These are phyloP conservation scores for Caenorhabditis sinica DNA, from an alignment of 2,888 invertebrate species.

Conservation along the genomic window DNA sequence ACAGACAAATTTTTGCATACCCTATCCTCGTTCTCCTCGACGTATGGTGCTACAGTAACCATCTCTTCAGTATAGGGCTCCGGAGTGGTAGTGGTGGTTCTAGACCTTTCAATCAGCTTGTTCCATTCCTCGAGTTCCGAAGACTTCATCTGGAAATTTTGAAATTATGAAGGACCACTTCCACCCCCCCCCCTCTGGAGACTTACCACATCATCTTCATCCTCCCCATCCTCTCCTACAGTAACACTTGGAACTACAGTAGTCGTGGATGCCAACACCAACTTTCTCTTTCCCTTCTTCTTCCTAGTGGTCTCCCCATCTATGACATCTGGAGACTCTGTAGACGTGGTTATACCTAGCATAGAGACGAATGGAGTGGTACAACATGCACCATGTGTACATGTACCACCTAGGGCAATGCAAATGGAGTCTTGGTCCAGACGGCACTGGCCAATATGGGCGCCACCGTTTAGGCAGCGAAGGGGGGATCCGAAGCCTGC, in stretches of 20 bases:
- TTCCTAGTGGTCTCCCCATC: constrained; percentile 58
- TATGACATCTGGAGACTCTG: constrained; percentile 55
- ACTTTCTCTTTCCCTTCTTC: constrained; percentile 23
- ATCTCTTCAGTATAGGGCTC: constrained; percentile 25
- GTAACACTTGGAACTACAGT: not conserved
- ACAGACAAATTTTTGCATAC: constrained; percentile 4
- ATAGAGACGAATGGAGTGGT: constrained; percentile 76
- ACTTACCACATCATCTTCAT: constrained; percentile 24
- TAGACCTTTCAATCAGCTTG: constrained; percentile 25
- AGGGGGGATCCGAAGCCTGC: constrained; percentile 70
- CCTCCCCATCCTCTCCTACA: constrained; percentile 4
- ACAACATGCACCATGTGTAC: constrained; percentile 74
- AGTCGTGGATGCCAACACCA: constrained; percentile 22
- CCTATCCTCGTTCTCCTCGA: constrained; percentile 48
- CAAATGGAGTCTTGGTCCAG: constrained; percentile 75
- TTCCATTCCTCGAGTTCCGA: constrained; percentile 64
- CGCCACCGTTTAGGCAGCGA: constrained; percentile 75
- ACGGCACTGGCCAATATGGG: constrained; percentile 75
- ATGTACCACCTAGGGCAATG: constrained; percentile 76
- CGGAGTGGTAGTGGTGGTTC: constrained; percentile 30
- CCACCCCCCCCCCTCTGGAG: not conserved
- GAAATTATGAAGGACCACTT: not conserved
- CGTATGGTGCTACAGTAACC: constrained; percentile 50
- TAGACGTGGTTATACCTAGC: constrained; percentile 19
- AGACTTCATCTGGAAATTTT: constrained; percentile 49